Percentiles rank a stretch among this genome's conserved stretches.
These are phyloP conservation scores for Dasypus novemcinctus DNA, from an alignment of 2,113 vertebrate genomes.

Conservation along the genomic window DNA sequence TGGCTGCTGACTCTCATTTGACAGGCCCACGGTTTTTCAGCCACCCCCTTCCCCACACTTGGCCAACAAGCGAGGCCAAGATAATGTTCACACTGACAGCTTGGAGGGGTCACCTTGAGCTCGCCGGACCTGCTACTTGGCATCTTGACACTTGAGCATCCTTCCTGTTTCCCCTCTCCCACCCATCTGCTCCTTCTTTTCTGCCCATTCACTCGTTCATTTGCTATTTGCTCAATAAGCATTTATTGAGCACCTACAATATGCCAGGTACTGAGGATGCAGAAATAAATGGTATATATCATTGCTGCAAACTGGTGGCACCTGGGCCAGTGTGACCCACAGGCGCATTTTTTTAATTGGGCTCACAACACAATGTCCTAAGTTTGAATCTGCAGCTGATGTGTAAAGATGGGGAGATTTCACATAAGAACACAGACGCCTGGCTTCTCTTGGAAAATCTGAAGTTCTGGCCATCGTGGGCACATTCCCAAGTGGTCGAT, in stretches of 20 bases:
- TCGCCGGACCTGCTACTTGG: conserved; percentile 28
- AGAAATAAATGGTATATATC: background rate
- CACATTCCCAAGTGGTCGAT: background rate
- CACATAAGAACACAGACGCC: background rate
- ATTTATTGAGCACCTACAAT: background rate
- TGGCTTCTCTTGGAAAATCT: background rate
- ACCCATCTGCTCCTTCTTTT: conserved; percentile 63
- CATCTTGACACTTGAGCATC: conserved; percentile 52
- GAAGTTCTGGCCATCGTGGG: background rate
- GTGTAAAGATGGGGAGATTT: conserved; percentile 3
- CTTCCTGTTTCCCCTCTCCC: background rate
- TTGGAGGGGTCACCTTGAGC: conserved; percentile 69
- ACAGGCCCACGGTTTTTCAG: background rate
- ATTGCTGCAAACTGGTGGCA: background rate
- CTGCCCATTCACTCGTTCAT: conserved; percentile 3
- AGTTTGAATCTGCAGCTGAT: conserved; percentile 23
- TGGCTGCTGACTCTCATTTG: background rate
- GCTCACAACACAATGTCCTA: background rate
- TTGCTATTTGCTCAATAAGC: conserved; percentile 33
- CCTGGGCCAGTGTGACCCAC: background rate
- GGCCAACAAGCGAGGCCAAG: background rate
- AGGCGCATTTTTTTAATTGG: background rate
- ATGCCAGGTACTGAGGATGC: background rate
- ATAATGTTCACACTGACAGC: conserved; percentile 38
- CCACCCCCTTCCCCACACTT: background rate